Conservation (phyloP, 2,888 invertebrate genomes). For the Aquatica leii region DNA sequence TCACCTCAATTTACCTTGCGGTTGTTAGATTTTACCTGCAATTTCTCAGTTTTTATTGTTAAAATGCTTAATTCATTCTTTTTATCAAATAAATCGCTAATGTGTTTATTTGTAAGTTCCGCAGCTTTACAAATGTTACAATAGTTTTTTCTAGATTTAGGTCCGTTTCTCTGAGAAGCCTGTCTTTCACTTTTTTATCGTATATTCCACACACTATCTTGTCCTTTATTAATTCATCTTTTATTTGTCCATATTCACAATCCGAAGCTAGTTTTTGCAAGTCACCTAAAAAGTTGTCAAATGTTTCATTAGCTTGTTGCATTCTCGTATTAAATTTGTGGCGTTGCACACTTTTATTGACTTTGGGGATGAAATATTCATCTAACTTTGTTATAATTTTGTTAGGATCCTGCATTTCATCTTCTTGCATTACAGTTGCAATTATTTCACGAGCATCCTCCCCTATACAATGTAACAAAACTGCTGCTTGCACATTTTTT, state of each 20-base stretch:
- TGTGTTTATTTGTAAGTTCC: background rate
- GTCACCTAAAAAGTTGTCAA: background rate
- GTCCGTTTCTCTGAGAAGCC: no score
- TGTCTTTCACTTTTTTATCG: background rate
- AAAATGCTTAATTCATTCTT: no score
- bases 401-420: background rate
- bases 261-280: background rate
- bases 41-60: no score
- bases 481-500: no score
- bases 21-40: no score
- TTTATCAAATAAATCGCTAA: no score
- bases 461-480: no score
- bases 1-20: no score
- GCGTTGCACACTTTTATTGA: constrained; percentile 3
- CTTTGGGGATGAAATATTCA: no score
- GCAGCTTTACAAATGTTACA: constrained; percentile 2
- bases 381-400: no score
- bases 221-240: background rate
- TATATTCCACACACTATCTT: constrained; percentile 1
- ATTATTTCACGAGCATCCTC: no score
- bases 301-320: background rate
- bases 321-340: constrained; percentile 10
- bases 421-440: background rate
- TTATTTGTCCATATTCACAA: background rate
- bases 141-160: background rate